phyloP scores from a whole-genome alignment of 2,888 invertebrate species.

The Scaptodrosophila latifasciaeformis region DNA sequence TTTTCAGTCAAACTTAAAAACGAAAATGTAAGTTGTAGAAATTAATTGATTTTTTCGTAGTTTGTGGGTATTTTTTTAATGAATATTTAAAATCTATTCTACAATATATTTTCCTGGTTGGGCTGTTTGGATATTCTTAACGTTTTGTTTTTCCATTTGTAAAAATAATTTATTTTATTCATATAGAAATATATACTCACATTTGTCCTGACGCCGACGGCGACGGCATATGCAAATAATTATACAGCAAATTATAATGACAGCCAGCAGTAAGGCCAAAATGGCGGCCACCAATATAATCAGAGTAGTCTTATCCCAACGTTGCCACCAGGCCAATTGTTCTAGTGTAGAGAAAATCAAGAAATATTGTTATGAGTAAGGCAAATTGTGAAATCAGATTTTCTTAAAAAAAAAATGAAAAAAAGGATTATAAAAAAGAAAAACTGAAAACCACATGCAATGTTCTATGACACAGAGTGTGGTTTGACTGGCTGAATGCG shows the following conservation, averaged over 20 bases:
- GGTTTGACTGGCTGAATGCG: slow-evolving; percentile 26
- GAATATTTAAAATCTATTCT: too few species aligned
- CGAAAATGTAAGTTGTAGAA: too few species aligned
- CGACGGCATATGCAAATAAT: slow-evolving; percentile 89
- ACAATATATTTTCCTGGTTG: too few species aligned
- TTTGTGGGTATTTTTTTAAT: neutral
- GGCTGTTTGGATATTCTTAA: too few species aligned
- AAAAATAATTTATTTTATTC: too few species aligned
- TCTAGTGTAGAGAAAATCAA: slow-evolving; percentile 78
- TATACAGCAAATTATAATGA: slow-evolving; percentile 88
- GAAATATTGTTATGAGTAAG: too few species aligned
- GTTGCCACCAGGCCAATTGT: slow-evolving; percentile 86
- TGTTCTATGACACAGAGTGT: too few species aligned
- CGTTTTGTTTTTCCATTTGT: slow-evolving; percentile 4
- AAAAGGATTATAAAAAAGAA: neutral
- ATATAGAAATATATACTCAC: slow-evolving; percentile 66
- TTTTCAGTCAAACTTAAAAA: neutral
- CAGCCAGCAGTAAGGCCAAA: slow-evolving; percentile 80
- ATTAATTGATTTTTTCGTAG: neutral
- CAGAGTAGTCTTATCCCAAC: slow-evolving; percentile 85
- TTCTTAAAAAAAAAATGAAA: slow-evolving; percentile 4
- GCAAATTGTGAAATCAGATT: too few species aligned
- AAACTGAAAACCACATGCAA: neutral
- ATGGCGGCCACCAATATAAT: slow-evolving; percentile 84
- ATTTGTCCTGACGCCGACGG: slow-evolving; percentile 80